Evolutionary conservation across 1,140 invertebrate genomes (phyloP), one percentile per base, ranked within the genome.

Genomic region (Alviniconcha marisindica): DNA sequence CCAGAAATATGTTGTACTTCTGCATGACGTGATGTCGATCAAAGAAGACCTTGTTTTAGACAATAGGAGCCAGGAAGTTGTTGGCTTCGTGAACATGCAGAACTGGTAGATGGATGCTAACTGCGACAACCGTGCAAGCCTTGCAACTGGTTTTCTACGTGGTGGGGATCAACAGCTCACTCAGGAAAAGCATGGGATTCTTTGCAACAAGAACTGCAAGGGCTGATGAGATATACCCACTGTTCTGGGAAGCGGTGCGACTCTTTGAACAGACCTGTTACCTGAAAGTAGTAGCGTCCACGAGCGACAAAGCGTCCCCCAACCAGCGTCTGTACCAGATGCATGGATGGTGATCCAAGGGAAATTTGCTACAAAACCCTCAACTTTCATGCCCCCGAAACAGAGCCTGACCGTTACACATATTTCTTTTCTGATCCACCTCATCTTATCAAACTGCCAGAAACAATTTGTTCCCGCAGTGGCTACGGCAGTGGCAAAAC

Each of bases 241-340:
- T 81, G 10, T 81, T 81, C 15, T 81, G 79, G 79, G 15, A 81
- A 33, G 60, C 60, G 10, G 40, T 81, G 4, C 36, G 40, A 12
- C 2, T 48, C 18, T 15, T 81, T 1, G 79, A 80, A 40, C 14
- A 18, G 36, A 18, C n/a, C 4, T 81, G 79, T 28, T 28, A 44
- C 2, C 40, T 81, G 21, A 81, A 81, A 36, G 79, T 71, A 7
- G 63, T 79, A 15, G 76, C 76, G 4, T 77, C 44, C 0, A 77
- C 76, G 3, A 42, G 38, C n/a, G 40, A 74, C 71, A 74, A 74
- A 28, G 71, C 71, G 4, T 66, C 80, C 0, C 80, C 79, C 12
- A 85, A 85, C 51, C 80, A 77, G 44, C 36, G 56, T 14, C 63
- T 85, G 21, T 82, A 77, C 56, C 36, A 74, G n/a, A 12, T 85